A percentile compares a stretch with the other conserved stretches of the same genome.
These are phyloP conservation scores for Octonoba sinensis DNA, from an alignment of 2,888 invertebrate species.

Conservation along the genomic window DNA sequence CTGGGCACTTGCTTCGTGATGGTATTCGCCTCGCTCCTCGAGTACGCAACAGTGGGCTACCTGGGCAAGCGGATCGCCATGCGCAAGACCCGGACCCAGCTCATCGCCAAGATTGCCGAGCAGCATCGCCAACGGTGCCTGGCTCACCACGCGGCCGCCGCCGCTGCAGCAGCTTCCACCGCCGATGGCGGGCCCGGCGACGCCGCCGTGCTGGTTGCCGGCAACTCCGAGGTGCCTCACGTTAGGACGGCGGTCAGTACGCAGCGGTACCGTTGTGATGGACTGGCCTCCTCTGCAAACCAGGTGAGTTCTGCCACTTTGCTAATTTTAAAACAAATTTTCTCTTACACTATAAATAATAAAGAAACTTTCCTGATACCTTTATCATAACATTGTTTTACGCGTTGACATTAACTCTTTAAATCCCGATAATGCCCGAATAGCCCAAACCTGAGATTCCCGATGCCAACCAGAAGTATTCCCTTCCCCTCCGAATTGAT, in stretches of 20 bases:
- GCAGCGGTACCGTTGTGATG: slow-evolving; percentile 34
- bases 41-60: slow-evolving; percentile 68
- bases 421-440: too few species aligned
- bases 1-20: slow-evolving; percentile 72
- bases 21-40: slow-evolving; percentile 72
- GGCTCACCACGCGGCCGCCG: slow-evolving; percentile 6
- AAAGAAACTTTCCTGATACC: too few species aligned
- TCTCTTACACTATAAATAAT: too few species aligned
- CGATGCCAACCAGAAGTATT: too few species aligned
- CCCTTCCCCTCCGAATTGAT: too few species aligned
- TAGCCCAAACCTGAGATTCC: too few species aligned
- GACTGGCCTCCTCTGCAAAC: slow-evolving; percentile 18
- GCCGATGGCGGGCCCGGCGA: background rate
- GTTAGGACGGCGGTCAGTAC: slow-evolving; percentile 56
- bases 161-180: slow-evolving; percentile 8
- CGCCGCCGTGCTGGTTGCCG: slow-evolving; percentile 28
- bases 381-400: too few species aligned
- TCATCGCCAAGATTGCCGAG: slow-evolving; percentile 65
- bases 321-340: too few species aligned
- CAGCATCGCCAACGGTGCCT: slow-evolving; percentile 61
- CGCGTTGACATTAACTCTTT: too few species aligned
- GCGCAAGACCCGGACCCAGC: slow-evolving; percentile 66
- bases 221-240: slow-evolving; percentile 45
- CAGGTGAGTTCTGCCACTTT: slow-evolving; percentile 12
- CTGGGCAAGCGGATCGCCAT: slow-evolving; percentile 67